Percentiles rank a stretch among this genome's conserved stretches.
Conservation (phyloP, 1,140 invertebrate genomes). For the Drosophila aff. region DNA sequence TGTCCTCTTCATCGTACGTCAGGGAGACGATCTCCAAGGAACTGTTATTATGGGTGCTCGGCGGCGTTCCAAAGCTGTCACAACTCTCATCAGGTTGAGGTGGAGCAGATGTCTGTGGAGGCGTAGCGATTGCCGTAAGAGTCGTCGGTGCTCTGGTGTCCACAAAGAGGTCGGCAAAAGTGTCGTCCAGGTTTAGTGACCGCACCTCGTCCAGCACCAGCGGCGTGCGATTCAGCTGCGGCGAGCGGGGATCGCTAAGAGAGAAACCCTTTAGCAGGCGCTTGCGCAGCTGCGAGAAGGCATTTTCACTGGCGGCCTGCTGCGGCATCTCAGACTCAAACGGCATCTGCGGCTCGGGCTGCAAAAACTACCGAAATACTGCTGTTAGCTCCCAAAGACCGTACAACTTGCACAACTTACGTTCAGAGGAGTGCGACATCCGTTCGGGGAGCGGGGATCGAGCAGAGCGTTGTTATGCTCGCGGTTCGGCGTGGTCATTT, state of each 20-base stretch:
- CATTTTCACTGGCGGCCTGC: conserved; percentile 40
- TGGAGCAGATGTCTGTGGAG: background rate
- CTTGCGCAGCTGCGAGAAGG: conserved; percentile 61
- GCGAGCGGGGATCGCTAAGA: conserved; percentile 85
- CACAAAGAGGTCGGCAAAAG: conserved; percentile 79
- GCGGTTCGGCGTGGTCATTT: conserved; percentile 32
- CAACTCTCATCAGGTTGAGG: conserved; percentile 9
- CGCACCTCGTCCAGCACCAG: conserved; percentile 83
- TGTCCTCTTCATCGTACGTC: conserved; percentile 67
- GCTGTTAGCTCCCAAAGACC: too few species aligned
- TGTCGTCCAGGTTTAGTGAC: conserved; percentile 77
- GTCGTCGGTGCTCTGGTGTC: conserved; percentile 59
- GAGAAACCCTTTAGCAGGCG: conserved; percentile 74
- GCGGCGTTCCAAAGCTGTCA: conserved; percentile 30
- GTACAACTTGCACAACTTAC: conserved; percentile 41
- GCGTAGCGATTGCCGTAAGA: background rate
- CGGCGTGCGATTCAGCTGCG: conserved; percentile 85
- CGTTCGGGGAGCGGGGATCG: conserved; percentile 75
- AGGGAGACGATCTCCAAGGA: conserved; percentile 67
- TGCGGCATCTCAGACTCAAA: background rate
- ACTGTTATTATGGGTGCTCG: conserved; percentile 49
- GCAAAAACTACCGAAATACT: conserved; percentile 35
- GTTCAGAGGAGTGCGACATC: conserved; percentile 71
- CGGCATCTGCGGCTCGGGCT: conserved; percentile 12
- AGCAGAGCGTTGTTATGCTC: conserved; percentile 46